Conservation (phyloP, 2,888 invertebrate genomes). For the Drosophila mercatorum region DNA sequence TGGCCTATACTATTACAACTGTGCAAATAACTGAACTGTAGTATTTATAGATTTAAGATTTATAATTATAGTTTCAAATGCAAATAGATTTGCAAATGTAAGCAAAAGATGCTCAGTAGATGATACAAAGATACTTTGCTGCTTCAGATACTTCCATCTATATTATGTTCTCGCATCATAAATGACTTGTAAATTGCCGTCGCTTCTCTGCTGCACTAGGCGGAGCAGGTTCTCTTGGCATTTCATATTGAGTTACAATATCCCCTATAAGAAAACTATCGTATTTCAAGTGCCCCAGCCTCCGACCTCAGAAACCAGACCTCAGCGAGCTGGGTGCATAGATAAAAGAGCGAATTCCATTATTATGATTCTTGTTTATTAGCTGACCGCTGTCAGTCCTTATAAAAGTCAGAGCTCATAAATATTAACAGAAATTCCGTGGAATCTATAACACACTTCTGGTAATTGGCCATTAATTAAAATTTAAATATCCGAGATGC, state of each 20-base stretch:
- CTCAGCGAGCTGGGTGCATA: slow-evolving; percentile 33
- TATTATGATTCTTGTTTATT: slow-evolving; percentile 51
- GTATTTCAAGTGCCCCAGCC: slow-evolving; percentile 40
- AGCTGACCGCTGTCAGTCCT: slow-evolving; percentile 64
- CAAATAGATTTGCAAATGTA: too few species aligned
- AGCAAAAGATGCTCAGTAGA: too few species aligned
- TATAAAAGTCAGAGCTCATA: slow-evolving; percentile 46
- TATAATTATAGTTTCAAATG: too few species aligned
- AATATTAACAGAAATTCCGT: slow-evolving; percentile 42
- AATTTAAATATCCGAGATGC: slow-evolving; percentile 24
- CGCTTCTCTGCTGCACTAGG: slow-evolving; percentile 2
- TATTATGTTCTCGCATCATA: neutral
- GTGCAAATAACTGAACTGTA: neutral
- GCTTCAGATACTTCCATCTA: slow-evolving; percentile 6
- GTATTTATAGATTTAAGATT: too few species aligned
- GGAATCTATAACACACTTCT: slow-evolving; percentile 16
- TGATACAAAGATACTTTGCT: neutral
- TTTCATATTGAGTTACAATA: slow-evolving; percentile 34
- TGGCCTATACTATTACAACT: neutral
- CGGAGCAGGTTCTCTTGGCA: slow-evolving; percentile 25
- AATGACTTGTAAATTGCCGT: slow-evolving; percentile 1
- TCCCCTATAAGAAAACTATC: slow-evolving; percentile 60
- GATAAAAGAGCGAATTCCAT: slow-evolving; percentile 36
- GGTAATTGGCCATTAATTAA: slow-evolving; percentile 60
- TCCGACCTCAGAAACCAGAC: neutral